Evolutionary conservation across 2,113 vertebrate species (phyloP).

Genomic region (Hiodon alosoides): DNA sequence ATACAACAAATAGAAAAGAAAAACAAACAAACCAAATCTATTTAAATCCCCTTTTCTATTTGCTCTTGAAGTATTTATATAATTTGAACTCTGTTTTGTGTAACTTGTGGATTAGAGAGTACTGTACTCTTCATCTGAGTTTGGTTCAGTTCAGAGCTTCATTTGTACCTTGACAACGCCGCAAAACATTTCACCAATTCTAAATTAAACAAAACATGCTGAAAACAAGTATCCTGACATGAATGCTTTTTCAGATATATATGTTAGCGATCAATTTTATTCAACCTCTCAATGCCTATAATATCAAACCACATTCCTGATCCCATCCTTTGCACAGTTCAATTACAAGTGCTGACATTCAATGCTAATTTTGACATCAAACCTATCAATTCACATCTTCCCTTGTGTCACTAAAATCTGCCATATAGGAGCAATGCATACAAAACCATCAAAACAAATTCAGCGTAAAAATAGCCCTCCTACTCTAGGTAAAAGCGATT

Average conservation of each 20-base stretch:
- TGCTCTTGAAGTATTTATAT: background rate
- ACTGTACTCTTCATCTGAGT: background rate
- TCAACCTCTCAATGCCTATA: background rate
- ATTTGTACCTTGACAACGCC: no score
- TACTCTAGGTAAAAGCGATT: background rate
- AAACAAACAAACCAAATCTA: slow-evolving; percentile 24
- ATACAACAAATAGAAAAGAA: slow-evolving; percentile 30
- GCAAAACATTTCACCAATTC: background rate
- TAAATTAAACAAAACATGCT: background rate
- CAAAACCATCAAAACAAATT: no score
- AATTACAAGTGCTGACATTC: background rate
- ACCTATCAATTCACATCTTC: background rate
- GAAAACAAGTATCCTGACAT: no score
- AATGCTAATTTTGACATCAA: background rate
- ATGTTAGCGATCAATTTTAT: background rate
- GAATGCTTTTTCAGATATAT: no score
- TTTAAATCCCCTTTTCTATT: background rate
- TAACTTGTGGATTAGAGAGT: background rate
- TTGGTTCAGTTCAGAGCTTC: background rate
- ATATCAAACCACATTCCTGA: background rate
- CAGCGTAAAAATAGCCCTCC: no score
- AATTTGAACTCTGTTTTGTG: background rate
- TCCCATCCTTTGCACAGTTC: background rate
- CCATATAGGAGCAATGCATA: background rate
- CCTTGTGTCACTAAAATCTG: background rate